Percentiles rank a stretch among this genome's conserved stretches.
Evolutionary conservation across 2,797 vertebrate genomes (phyloP).

Genomic region (Gymnopithys bicolor): DNA sequence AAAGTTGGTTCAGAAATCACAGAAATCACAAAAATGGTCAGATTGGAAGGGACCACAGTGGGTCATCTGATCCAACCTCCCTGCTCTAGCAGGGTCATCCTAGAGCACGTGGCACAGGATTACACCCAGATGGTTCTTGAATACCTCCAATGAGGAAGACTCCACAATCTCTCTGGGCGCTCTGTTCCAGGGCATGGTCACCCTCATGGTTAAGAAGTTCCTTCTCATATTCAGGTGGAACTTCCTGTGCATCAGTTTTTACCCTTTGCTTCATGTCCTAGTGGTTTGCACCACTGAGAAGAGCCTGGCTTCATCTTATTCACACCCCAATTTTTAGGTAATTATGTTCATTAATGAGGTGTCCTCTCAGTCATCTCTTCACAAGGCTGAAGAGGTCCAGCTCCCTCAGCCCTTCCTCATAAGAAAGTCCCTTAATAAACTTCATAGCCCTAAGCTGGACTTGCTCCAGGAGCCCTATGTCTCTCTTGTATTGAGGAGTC

Average conservation of each 20-base stretch:
- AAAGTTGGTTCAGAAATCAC: background rate
- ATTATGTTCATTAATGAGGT: too few species aligned
- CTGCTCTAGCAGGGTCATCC: background rate
- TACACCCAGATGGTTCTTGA: background rate
- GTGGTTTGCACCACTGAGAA: too few species aligned
- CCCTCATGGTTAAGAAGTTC: fast-evolving
- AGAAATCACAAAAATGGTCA: background rate
- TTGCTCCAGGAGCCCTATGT: background rate
- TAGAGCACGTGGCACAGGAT: background rate
- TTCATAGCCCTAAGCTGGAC: background rate
- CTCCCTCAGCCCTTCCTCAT: background rate
- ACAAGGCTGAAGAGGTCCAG: background rate
- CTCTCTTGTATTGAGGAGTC: background rate
- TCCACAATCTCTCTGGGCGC: background rate
- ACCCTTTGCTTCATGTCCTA: too few species aligned
- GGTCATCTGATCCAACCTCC: background rate
- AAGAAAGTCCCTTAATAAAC: background rate
- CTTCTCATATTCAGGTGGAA: background rate
- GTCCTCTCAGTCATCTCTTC: background rate
- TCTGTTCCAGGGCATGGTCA: fast-evolving
- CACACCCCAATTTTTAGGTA: fast-evolving
- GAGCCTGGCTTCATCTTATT: background rate
- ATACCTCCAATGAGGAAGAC: background rate
- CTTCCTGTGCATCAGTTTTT: background rate
- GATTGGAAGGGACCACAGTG: background rate